Evolutionary conservation across 1,140 invertebrate species (phyloP).

Genomic region (Ladona fulva): DNA sequence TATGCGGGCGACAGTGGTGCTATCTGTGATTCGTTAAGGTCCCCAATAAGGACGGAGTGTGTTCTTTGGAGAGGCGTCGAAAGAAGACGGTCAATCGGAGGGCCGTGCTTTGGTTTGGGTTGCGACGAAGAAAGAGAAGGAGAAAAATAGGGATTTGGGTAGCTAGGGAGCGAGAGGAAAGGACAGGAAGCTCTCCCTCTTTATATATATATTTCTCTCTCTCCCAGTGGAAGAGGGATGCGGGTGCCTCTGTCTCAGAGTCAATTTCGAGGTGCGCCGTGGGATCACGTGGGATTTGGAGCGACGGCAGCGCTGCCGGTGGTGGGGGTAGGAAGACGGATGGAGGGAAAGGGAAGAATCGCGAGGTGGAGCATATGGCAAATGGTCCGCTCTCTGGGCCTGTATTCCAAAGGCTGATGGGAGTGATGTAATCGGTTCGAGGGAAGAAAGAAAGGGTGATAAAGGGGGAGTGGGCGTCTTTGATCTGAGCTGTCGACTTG

Average conservation of each 20-base stretch:
- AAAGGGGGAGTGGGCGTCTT: background rate
- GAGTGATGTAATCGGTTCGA: background rate
- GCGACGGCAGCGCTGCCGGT: background rate
- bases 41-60: background rate
- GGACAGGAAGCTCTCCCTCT: background rate
- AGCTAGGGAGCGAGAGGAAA: background rate
- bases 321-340: background rate
- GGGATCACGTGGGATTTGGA: constrained; percentile 6
- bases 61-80: background rate
- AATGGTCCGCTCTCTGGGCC: background rate
- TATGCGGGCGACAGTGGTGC: background rate
- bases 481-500: background rate
- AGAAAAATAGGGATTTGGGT: background rate
- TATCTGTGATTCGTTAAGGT: background rate
- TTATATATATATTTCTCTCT: no score
- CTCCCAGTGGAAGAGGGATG: background rate
- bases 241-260: background rate
- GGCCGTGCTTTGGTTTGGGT: background rate
- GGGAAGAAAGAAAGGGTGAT: background rate
- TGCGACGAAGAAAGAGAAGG: background rate
- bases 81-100: background rate
- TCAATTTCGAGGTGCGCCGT: constrained; percentile 2
- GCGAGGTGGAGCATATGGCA: background rate
- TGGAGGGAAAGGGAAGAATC: background rate
- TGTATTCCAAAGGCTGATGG: background rate